Conservation (phyloP, 2,113 vertebrate species). For the Mixornis gularis region DNA sequence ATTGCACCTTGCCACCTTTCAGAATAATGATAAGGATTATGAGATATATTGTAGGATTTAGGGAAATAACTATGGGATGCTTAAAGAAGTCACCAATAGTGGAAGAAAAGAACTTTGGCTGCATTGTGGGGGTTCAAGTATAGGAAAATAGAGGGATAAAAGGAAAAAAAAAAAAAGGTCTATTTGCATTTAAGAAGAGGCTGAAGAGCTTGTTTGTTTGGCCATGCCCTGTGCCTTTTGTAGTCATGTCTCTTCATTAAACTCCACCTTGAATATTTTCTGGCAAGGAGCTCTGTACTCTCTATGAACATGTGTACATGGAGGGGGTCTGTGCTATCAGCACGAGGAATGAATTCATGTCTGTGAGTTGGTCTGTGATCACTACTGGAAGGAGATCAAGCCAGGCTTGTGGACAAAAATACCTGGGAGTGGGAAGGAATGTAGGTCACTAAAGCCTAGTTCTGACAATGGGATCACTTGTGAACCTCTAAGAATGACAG, state of each 20-base stretch:
- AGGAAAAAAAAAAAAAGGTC: neutral
- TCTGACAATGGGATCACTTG: neutral
- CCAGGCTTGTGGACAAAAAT: neutral
- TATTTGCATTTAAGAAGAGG: neutral
- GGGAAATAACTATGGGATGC: neutral
- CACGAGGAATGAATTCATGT: neutral
- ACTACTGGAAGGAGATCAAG: neutral
- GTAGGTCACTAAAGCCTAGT: too few species aligned
- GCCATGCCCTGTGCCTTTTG: neutral
- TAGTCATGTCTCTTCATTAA: neutral
- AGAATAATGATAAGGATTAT: neutral
- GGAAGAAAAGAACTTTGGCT: neutral
- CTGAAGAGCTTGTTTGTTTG: neutral
- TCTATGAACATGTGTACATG: too few species aligned
- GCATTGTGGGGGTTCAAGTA: neutral
- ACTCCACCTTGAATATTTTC: neutral
- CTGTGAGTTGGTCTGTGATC: neutral
- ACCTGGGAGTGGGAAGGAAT: neutral
- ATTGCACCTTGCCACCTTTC: neutral
- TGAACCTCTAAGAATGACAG: neutral
- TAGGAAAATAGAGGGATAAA: neutral
- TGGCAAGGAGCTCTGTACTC: neutral
- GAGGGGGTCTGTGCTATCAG: rapidly evolving
- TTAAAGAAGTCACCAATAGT: neutral
- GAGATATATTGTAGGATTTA: neutral